Percentiles rank a stretch among this genome's conserved stretches.
phyloP scores from a whole-genome alignment of 2,797 vertebrate genomes.

The Eulemur rubriventer region DNA sequence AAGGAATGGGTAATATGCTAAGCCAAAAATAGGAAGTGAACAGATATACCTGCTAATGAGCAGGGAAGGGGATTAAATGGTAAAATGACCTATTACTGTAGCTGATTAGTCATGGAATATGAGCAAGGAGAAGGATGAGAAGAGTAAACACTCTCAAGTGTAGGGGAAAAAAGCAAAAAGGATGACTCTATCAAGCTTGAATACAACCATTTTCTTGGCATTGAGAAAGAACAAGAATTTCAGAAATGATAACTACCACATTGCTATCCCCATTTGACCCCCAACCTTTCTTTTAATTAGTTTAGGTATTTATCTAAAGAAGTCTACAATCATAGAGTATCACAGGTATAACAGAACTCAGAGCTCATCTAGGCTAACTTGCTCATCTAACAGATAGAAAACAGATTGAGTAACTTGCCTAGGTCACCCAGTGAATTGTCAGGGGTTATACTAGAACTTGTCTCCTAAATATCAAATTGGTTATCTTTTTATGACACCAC shows the following conservation, averaged over 20 bases:
- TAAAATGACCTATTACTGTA: not conserved
- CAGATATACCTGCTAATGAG: not conserved
- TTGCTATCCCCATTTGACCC: not conserved
- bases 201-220: not conserved
- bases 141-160: not conserved
- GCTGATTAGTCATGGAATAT: not conserved
- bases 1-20: not conserved
- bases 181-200: not conserved
- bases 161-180: not conserved
- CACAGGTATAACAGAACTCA: not conserved
- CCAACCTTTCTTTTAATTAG: not conserved
- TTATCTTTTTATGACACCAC: not conserved
- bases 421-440: not conserved
- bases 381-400: not conserved
- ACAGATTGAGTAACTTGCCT: not conserved
- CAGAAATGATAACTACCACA: not conserved
- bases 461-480: not conserved
- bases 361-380: not conserved
- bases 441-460: not conserved
- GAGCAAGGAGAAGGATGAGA: not conserved
- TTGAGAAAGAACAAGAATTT: not conserved
- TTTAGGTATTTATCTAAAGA: not conserved
- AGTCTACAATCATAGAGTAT: not conserved
- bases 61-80: not conserved
- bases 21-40: not conserved